A percentile compares a stretch with the other conserved stretches of the same genome.
Conservation (phyloP, 2,113 vertebrate genomes). For the Mionectes macconnelli region DNA sequence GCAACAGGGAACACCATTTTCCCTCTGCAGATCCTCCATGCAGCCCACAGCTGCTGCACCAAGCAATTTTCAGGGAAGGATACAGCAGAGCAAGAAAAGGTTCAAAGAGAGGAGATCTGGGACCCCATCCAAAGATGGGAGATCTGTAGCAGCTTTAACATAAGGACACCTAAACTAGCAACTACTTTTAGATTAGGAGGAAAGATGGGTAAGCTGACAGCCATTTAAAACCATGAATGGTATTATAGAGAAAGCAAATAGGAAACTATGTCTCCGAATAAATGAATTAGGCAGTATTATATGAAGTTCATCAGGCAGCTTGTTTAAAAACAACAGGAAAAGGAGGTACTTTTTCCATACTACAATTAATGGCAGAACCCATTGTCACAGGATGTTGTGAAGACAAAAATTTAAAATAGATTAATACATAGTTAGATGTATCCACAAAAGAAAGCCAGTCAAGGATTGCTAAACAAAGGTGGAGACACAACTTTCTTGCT, state of each 20-base stretch:
- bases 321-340: constrained; percentile 30
- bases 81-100: background rate
- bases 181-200: background rate
- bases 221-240: background rate
- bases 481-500: background rate
- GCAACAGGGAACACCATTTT: background rate
- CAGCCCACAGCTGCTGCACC: background rate
- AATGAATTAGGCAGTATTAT: background rate
- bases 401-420: background rate
- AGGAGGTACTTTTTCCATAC: background rate
- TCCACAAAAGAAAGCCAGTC: background rate
- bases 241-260: background rate
- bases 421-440: background rate
- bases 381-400: background rate
- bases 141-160: background rate
- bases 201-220: background rate
- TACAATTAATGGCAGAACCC: background rate
- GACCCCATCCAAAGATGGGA: no score
- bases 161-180: background rate
- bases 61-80: background rate
- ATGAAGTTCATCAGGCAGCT: background rate
- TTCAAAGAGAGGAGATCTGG: no score
- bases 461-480: background rate
- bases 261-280: background rate
- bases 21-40: background rate